Conservation (phyloP, 2,888 invertebrate genomes). For the Rhingia rostrata region DNA sequence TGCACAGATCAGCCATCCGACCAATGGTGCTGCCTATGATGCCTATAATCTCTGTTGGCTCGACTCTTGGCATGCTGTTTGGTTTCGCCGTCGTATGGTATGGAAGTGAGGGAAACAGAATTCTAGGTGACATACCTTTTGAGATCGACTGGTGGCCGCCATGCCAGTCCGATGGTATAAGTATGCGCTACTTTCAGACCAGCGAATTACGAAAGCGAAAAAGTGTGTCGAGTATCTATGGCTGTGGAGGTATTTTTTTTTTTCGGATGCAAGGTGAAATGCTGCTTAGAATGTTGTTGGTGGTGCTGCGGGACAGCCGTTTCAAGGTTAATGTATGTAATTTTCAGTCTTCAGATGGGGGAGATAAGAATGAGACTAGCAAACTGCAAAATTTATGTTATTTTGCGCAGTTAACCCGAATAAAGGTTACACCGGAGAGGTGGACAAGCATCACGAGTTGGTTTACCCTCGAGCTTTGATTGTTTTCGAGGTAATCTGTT, state of each 20-base stretch:
- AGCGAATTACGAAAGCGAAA: slow-evolving; percentile 65
- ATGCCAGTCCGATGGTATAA: slow-evolving; percentile 34
- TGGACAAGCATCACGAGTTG: too few species aligned
- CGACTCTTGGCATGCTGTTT: background rate
- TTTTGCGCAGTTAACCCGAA: slow-evolving; percentile 5
- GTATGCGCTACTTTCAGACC: slow-evolving; percentile 54
- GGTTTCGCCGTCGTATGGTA: background rate
- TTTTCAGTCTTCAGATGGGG: slow-evolving; percentile 13
- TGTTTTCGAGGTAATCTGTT: too few species aligned
- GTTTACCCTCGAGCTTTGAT: too few species aligned
- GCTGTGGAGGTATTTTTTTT: slow-evolving; percentile 47
- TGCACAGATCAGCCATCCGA: slow-evolving; percentile 21
- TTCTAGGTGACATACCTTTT: slow-evolving; percentile 63
- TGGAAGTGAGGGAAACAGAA: slow-evolving; percentile 28
- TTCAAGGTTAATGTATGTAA: slow-evolving; percentile 62
- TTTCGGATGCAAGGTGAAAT: slow-evolving; percentile 63
- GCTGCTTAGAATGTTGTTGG: slow-evolving; percentile 60
- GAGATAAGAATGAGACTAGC: slow-evolving; percentile 16
- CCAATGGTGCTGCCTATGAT: slow-evolving; percentile 14
- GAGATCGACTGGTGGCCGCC: slow-evolving; percentile 32
- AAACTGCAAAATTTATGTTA: slow-evolving; percentile 21
- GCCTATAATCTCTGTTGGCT: slow-evolving; percentile 1
- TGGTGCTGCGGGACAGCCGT: slow-evolving; percentile 23
- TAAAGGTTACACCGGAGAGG: background rate
- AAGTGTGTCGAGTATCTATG: slow-evolving; percentile 37